Conservation (phyloP, 2,888 invertebrate genomes). For the Poecilobothrus nobilitatus region DNA sequence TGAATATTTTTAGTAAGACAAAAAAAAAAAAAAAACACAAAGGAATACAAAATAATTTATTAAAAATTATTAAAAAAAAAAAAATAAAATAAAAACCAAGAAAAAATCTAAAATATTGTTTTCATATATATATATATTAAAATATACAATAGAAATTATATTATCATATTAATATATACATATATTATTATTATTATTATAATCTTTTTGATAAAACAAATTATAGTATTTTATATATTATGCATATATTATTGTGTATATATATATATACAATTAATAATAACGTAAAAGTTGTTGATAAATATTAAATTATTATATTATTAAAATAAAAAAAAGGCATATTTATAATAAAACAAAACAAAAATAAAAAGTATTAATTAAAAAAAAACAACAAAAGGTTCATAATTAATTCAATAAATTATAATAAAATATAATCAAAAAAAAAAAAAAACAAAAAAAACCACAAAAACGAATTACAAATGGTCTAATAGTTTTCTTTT, state of each 20-base stretch:
- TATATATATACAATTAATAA: not conserved
- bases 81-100: too few relatives aligned
- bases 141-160: not conserved
- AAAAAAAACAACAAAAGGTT: too few relatives aligned
- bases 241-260: not conserved
- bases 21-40: not conserved
- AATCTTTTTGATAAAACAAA: not conserved
- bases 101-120: conserved; percentile 2
- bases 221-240: not conserved
- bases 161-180: conserved; percentile 1
- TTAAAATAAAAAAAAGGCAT: not conserved
- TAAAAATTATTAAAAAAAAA: too few relatives aligned
- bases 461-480: not conserved
- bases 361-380: too few relatives aligned
- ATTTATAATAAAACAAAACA: too few relatives aligned
- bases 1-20: conserved; percentile 10
- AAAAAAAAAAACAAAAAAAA: too few relatives aligned
- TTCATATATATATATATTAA: not conserved
- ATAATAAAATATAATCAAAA: too few relatives aligned
- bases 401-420: too few relatives aligned
- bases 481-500: not conserved
- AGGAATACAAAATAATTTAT: too few relatives aligned
- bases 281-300: not conserved
- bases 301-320: not conserved
- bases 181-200: not conserved